Evolutionary conservation across 2,797 vertebrate genomes (phyloP).

Genomic region (Meriones psammophilus): DNA sequence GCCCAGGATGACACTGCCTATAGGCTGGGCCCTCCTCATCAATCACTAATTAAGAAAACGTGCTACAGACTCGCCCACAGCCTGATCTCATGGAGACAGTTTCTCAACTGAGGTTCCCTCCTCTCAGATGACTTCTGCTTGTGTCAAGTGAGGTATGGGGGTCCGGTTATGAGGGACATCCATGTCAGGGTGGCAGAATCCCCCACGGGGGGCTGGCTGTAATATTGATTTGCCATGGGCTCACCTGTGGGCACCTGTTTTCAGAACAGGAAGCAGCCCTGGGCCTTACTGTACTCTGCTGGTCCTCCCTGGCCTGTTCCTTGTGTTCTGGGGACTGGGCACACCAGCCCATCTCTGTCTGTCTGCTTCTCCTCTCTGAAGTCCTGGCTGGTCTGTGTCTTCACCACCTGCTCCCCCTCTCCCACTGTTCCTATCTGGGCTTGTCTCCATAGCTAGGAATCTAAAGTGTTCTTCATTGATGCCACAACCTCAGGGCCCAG

Average conservation of each 20-base stretch:
- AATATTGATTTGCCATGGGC: no score
- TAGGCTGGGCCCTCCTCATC: background rate
- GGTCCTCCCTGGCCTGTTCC: background rate
- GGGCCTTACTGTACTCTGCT: no score
- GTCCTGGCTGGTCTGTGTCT: background rate
- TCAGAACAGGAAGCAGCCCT: background rate
- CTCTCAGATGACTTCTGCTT: background rate
- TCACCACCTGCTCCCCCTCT: background rate
- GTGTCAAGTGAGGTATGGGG: no score
- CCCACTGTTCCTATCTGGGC: background rate
- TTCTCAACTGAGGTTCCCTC: background rate
- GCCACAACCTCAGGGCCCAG: background rate
- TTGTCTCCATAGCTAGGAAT: background rate
- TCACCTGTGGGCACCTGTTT: background rate
- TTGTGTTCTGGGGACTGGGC: background rate
- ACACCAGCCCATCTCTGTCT: background rate
- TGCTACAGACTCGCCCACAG: background rate
- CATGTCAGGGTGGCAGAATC: background rate
- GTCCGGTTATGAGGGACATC: background rate
- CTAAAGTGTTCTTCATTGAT: background rate
- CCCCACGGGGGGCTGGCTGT: background rate
- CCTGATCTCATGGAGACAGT: background rate
- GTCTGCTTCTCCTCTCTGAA: background rate
- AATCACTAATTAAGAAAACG: background rate
- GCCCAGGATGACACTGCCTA: background rate